Evolutionary conservation across 64 coral and sea anemone species (phyloP).

Genomic region (Stichodactyla helianthus): DNA sequence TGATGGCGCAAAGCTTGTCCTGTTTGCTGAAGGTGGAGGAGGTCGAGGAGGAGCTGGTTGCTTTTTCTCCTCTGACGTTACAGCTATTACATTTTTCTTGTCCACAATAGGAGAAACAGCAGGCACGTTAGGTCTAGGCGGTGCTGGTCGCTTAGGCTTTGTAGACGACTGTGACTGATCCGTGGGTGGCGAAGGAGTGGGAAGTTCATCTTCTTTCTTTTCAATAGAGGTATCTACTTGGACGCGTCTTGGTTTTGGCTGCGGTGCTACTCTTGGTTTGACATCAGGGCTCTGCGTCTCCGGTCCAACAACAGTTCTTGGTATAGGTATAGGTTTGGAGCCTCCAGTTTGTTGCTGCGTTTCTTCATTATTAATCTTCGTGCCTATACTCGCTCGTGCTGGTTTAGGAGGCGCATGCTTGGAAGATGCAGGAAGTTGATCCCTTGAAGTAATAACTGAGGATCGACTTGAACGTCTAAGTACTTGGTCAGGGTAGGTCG

Average conservation of each 20-base stretch:
- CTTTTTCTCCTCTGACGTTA: background rate
- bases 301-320: background rate
- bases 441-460: background rate
- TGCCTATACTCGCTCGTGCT: background rate
- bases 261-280: background rate
- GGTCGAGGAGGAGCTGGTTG: conserved; percentile 8
- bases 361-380: background rate
- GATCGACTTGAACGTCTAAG: conserved; percentile 3
- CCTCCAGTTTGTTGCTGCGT: background rate
- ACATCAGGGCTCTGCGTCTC: background rate
- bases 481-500: background rate
- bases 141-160: conserved; percentile 21
- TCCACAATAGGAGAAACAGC: background rate
- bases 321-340: background rate
- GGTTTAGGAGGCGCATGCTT: conserved; percentile 11
- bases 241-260: background rate
- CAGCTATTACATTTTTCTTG: background rate
- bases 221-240: background rate
- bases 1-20: background rate
- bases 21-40: background rate
- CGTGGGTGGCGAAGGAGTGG: background rate
- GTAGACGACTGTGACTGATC: conserved; percentile 11
- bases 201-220: background rate
- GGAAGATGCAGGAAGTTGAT: background rate
- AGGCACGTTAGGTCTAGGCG: conserved; percentile 20